Evolutionary conservation across 1,140 invertebrate genomes (phyloP).

Genomic region (Daktulosphaira vitifoliae): DNA sequence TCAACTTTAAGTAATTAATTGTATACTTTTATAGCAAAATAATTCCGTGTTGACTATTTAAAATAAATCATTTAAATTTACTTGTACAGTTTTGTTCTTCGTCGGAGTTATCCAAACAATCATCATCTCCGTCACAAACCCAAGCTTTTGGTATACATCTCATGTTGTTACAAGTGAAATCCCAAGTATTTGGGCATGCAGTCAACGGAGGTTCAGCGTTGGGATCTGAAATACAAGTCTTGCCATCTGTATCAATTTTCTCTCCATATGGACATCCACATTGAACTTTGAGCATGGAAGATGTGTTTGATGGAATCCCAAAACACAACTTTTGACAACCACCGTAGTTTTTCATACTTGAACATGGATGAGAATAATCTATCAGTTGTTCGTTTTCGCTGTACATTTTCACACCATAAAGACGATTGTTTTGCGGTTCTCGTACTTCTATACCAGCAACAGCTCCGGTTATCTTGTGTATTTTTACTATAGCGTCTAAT

Average conservation of each 20-base stretch:
- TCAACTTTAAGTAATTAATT: no score
- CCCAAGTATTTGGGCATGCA: conserved; percentile 81
- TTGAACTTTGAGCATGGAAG: conserved; percentile 45
- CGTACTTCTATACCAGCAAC: conserved; percentile 75
- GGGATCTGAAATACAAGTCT: conserved; percentile 71
- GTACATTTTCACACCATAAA: conserved; percentile 89
- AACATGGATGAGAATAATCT: conserved; percentile 69
- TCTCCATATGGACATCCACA: conserved; percentile 96
- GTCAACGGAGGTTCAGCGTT: conserved; percentile 73
- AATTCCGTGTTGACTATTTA: no score
- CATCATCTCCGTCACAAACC: conserved; percentile 90
- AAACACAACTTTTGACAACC: conserved; percentile 94
- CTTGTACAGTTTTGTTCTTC: conserved; percentile 89
- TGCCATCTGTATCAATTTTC: conserved; percentile 60
- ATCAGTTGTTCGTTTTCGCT: conserved; percentile 57
- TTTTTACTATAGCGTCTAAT: conserved; percentile 82
- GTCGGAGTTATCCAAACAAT: conserved; percentile 89
- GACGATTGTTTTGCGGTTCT: conserved; percentile 79
- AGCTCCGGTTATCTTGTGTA: conserved; percentile 81
- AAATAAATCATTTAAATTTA: conserved; percentile 46
- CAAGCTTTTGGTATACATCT: conserved; percentile 84
- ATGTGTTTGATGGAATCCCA: conserved; percentile 58
- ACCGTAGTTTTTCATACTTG: conserved; percentile 59
- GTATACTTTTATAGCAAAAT: no score
- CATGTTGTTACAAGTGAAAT: conserved; percentile 90